Evolutionary conservation across 2,113 vertebrate genomes (phyloP).

Genomic region (Sminthopsis crassicaudata): DNA sequence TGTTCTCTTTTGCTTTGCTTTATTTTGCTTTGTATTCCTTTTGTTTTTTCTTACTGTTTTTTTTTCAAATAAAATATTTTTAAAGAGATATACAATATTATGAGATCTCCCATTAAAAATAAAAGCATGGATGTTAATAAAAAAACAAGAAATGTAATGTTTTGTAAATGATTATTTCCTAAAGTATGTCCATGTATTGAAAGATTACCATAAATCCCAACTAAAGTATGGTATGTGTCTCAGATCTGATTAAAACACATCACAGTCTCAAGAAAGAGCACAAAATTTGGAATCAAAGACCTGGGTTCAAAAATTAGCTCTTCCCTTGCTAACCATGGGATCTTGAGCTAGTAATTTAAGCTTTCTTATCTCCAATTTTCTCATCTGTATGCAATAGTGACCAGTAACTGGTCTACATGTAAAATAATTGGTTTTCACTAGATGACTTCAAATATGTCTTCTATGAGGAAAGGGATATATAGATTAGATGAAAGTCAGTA

Average conservation of each 20-base stretch:
- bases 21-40: too few relatives aligned
- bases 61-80: too few relatives aligned
- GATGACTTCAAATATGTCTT: neutral
- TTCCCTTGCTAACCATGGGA: neutral
- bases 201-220: conserved; percentile 37
- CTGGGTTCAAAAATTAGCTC: neutral
- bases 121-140: conserved; percentile 28
- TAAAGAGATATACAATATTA: neutral
- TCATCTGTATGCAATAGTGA: neutral
- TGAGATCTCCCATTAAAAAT: neutral
- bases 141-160: conserved; percentile 40
- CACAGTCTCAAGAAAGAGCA: neutral
- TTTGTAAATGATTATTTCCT: conserved; percentile 56
- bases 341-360: neutral
- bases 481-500: neutral
- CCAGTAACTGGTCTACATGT: neutral
- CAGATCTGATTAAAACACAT: conserved; percentile 34
- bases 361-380: neutral
- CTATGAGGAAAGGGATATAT: neutral
- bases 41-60: too few relatives aligned
- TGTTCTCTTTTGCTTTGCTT: too few relatives aligned
- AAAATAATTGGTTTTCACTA: neutral
- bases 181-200: conserved; percentile 26
- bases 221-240: conserved; percentile 45
- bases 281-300: neutral